Percentiles rank a stretch among this genome's conserved stretches.
Conservation (phyloP, 2,797 vertebrate genomes). For the Neosilurus hyrtlii region DNA sequence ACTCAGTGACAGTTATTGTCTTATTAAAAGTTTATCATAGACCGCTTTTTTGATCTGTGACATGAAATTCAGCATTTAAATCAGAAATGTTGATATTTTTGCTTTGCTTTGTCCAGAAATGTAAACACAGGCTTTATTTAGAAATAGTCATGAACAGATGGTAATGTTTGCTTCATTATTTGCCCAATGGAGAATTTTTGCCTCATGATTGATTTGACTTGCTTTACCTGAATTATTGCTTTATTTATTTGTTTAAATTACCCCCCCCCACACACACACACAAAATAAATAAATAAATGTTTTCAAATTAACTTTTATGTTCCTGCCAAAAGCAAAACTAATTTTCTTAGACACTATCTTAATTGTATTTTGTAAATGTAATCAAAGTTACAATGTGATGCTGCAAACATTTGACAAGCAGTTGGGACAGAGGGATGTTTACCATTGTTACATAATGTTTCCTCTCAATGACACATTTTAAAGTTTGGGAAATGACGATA, state of each 20-base stretch:
- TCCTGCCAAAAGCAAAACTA: no score
- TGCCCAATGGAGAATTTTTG: not conserved
- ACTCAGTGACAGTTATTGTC: not conserved
- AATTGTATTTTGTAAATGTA: no score
- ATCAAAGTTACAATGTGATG: no score
- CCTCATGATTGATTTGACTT: not conserved
- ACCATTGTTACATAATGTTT: no score
- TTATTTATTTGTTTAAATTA: not conserved
- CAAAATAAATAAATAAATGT: no score
- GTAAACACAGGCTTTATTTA: conserved; percentile 2
- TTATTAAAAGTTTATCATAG: conserved; percentile 17
- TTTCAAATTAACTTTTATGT: no score
- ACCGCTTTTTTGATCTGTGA: not conserved
- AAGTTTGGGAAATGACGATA: no score
- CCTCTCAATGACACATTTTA: no score
- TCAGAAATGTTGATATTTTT: conserved; percentile 8
- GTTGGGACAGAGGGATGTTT: no score
- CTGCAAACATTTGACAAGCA: no score
- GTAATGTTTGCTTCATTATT: not conserved
- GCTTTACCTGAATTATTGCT: not conserved
- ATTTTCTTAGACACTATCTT: no score
- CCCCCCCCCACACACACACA: no score
- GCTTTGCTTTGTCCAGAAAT: not conserved
- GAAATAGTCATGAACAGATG: not conserved
- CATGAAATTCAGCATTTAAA: not conserved